These are phyloP conservation scores for Hypselothyrea guttata DNA, from an alignment of 2,888 invertebrate genomes.

Conservation along the genomic window DNA sequence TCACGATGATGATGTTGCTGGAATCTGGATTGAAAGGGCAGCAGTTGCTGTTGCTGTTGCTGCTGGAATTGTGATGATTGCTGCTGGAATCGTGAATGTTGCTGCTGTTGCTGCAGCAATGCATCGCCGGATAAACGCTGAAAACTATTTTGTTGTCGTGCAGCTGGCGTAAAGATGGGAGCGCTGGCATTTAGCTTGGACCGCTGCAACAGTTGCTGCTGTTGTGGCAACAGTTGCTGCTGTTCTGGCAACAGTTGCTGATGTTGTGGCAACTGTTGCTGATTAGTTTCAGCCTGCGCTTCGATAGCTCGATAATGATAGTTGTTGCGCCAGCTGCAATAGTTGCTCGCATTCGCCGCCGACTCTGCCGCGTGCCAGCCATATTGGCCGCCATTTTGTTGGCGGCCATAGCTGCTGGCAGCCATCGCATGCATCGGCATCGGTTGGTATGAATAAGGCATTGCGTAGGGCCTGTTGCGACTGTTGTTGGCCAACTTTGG, in stretches of 20 bases:
- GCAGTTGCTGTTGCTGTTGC: background rate
- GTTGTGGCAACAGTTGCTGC: background rate
- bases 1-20: conserved; percentile 12
- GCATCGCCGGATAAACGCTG: too few relatives aligned
- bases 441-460: too few relatives aligned
- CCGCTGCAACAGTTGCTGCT: conserved; percentile 1
- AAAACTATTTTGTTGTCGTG: too few relatives aligned
- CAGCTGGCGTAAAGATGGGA: conserved; percentile 33
- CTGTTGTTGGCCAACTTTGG: conserved; percentile 9
- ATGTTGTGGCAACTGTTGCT: background rate
- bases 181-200: conserved; percentile 53
- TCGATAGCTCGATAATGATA: conserved; percentile 18
- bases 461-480: background rate
- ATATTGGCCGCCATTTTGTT: too few relatives aligned
- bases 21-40: background rate
- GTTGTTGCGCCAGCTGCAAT: conserved; percentile 8
- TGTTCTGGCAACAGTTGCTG: background rate
- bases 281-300: conserved; percentile 2
- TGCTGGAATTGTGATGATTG: background rate
- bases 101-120: conserved; percentile 27
- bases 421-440: too few relatives aligned
- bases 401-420: too few relatives aligned
- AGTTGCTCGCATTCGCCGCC: too few relatives aligned
- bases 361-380: too few relatives aligned
- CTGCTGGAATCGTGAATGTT: conserved; percentile 7